These are phyloP conservation scores for Oceanites oceanicus DNA, from an alignment of 2,113 vertebrate genomes.

Conservation along the genomic window DNA sequence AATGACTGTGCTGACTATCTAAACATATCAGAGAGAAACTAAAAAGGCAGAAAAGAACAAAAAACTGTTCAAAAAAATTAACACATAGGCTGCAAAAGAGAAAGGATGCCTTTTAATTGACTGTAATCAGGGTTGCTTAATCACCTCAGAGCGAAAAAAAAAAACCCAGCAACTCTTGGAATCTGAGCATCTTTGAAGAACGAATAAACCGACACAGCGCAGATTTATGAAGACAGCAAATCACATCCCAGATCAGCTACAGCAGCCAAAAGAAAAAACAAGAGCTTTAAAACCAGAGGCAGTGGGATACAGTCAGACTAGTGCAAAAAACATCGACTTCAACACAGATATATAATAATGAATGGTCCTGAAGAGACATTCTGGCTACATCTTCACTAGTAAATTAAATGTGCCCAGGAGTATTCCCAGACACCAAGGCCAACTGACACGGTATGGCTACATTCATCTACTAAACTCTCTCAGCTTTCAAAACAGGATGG, in stretches of 20 bases:
- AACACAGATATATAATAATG: not conserved
- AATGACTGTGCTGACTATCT: not conserved
- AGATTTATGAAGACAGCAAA: conserved; percentile 5
- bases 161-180: not conserved
- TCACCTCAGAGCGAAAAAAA: not conserved
- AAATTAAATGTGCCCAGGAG: conserved; percentile 29
- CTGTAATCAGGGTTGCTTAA: not conserved
- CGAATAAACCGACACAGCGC: rapidly evolving
- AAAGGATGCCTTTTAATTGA: not conserved
- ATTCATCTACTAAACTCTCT: not conserved
- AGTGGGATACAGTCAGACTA: not conserved
- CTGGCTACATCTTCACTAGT: conserved; percentile 5
- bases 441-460: not conserved
- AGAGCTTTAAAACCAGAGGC: conserved; percentile 24
- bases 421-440: not conserved
- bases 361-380: not conserved
- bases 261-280: conserved; percentile 1
- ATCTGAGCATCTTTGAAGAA: not conserved
- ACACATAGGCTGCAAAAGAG: not conserved
- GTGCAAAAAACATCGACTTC: not conserved
- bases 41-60: not conserved
- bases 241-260: not conserved
- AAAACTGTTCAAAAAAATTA: not conserved
- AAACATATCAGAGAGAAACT: not conserved
- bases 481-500: not conserved